Evolutionary conservation across 2,113 vertebrate genomes (phyloP).

Genomic region (Seriola rivoliana): DNA sequence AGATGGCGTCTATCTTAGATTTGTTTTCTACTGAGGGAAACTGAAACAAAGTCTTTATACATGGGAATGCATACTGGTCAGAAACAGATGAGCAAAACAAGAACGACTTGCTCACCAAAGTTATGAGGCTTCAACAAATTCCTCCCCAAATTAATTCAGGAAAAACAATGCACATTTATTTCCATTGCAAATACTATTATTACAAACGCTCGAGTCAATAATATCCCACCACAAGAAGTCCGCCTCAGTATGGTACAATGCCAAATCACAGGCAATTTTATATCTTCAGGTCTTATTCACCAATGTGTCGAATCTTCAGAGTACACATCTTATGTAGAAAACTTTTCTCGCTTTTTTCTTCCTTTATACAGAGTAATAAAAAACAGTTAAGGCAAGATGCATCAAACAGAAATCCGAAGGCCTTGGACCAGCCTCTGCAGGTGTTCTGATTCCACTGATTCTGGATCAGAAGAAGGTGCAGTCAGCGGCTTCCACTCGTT

Average conservation of each 20-base stretch:
- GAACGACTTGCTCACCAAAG: conserved; percentile 34
- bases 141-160: conserved; percentile 49
- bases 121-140: conserved; percentile 52
- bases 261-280: conserved; percentile 73
- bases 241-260: conserved; percentile 67
- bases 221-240: conserved; percentile 77
- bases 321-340: conserved; percentile 91
- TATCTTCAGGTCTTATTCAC: conserved; percentile 65
- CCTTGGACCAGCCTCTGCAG: conserved; percentile 72
- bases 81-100: conserved; percentile 38
- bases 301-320: conserved; percentile 74
- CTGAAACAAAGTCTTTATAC: conserved; percentile 29
- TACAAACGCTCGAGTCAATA: conserved; percentile 74
- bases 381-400: conserved; percentile 96
- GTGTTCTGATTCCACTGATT: conserved; percentile 83
- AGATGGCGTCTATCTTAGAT: conserved; percentile 7
- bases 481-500: conserved; percentile 84
- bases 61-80: conserved; percentile 60
- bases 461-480: conserved; percentile 64
- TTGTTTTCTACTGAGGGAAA: conserved; percentile 22
- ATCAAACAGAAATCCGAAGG: conserved; percentile 94
- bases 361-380: conserved; percentile 97
- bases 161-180: conserved; percentile 79
- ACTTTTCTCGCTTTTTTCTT: conserved; percentile 80
- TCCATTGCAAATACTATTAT: conserved; percentile 75